These are phyloP conservation scores for Pelecanus crispus DNA, from an alignment of 2,113 vertebrate species.

Conservation along the genomic window DNA sequence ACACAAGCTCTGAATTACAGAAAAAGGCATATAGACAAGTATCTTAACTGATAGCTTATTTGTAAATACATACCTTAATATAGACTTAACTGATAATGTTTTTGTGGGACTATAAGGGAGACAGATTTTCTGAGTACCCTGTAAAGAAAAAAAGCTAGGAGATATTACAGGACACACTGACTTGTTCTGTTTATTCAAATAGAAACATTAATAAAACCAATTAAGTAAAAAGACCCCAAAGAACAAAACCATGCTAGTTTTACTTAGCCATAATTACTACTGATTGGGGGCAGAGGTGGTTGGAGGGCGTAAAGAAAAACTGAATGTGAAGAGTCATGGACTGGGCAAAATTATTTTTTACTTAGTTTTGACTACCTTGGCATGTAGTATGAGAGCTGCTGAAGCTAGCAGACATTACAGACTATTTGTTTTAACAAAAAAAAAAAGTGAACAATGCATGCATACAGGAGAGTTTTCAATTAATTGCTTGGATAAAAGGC, in stretches of 20 bases:
- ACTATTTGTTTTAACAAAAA: background rate
- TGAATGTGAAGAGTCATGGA: background rate
- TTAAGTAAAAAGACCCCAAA: background rate
- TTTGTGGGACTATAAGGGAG: constrained; percentile 98
- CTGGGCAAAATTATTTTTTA: background rate
- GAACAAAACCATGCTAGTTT: background rate
- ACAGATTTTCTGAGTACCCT: constrained; percentile 98
- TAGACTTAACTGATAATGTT: constrained; percentile 98
- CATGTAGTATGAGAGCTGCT: background rate
- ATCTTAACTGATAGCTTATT: background rate
- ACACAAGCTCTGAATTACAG: background rate
- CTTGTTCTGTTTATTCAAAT: background rate
- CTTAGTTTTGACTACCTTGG: background rate
- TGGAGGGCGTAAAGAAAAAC: too few relatives aligned
- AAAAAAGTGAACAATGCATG: background rate
- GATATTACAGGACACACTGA: background rate
- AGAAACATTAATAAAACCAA: background rate
- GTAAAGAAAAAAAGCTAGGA: constrained; percentile 19
- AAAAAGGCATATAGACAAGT: background rate
- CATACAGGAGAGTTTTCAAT: background rate
- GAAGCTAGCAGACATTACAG: background rate
- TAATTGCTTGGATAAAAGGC: background rate
- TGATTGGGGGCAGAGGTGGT: too few relatives aligned
- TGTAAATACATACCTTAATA: constrained; percentile 86
- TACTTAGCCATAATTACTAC: background rate